Evolutionary conservation across 92 coral and sea anemone species (phyloP), one percentile per base, ranked within the genome.

Genomic region (Diadumene lineata): DNA sequence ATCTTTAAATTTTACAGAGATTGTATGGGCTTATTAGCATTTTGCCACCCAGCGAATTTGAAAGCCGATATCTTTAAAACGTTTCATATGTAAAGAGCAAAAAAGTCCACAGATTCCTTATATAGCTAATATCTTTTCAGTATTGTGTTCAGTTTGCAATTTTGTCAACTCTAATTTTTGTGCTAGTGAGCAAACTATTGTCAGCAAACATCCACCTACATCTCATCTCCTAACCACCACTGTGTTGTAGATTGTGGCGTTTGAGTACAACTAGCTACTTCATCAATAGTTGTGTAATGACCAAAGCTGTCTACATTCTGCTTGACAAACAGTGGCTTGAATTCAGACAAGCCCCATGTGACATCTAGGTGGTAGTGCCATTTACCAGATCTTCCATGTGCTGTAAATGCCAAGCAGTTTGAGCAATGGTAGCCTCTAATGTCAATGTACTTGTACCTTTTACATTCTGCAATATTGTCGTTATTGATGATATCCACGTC

Each of bases 161-260:
- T n/a, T n/a, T n/a, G n/a, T n/a, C n/a, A n/a, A n/a, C n/a, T n/a
- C n/a, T n/a, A n/a, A n/a, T n/a, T n/a, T n/a, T n/a, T n/a, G n/a
- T n/a, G n/a, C n/a, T n/a, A n/a, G n/a, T n/a, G n/a, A n/a, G n/a
- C n/a, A n/a, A n/a, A n/a, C n/a, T n/a, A n/a, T n/a, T n/a, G n/a
- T n/a, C n/a, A n/a, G n/a, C n/a, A n/a, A n/a, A n/a, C n/a, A n/a
- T n/a, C n/a, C n/a, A n/a, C n/a, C n/a, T 58, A 58, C 26, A 1
- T 62, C 43, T 62, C 32, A 28, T 62, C 19, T 62, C 68, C 68
- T 62, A 62, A 62, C 38, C 34, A 62, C 68, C 68, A 62, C 38
- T 62, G 68, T 62, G 68, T 62, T 7, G 58, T 53, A 53, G 58
- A 53, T 3, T 53, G 21, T 9, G 58, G 58, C 4, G 58, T 53